Evolutionary conservation across 2,113 vertebrate species (phyloP).

Genomic region (Cacatua alba): DNA sequence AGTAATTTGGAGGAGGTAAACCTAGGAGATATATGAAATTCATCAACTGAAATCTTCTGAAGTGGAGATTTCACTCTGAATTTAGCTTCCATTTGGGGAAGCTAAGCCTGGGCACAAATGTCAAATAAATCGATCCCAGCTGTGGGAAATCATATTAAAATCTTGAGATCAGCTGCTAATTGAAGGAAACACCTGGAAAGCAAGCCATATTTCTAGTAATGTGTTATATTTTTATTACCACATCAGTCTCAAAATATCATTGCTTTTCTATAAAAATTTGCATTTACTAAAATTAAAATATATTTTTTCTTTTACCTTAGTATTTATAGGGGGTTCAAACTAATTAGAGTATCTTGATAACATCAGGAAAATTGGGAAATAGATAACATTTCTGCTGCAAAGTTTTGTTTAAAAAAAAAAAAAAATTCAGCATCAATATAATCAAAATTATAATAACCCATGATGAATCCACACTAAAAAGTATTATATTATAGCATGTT

Average conservation of each 20-base stretch:
- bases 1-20: background rate
- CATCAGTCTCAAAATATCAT: background rate
- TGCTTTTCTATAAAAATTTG: background rate
- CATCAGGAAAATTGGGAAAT: background rate
- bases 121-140: background rate
- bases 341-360: background rate
- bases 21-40: background rate
- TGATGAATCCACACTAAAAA: background rate
- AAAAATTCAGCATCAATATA: background rate
- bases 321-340: background rate
- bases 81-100: background rate
- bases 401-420: background rate
- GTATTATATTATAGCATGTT: background rate
- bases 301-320: background rate
- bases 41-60: background rate
- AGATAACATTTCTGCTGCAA: background rate
- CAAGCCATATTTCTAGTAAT: background rate
- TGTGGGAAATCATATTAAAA: background rate
- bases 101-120: background rate
- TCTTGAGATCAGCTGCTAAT: background rate
- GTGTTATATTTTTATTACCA: background rate
- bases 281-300: background rate
- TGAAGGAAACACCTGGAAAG: background rate
- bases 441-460: background rate
- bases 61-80: background rate